phyloP scores from a whole-genome alignment of 1,140 invertebrate species.

The Danaus plexippus region DNA sequence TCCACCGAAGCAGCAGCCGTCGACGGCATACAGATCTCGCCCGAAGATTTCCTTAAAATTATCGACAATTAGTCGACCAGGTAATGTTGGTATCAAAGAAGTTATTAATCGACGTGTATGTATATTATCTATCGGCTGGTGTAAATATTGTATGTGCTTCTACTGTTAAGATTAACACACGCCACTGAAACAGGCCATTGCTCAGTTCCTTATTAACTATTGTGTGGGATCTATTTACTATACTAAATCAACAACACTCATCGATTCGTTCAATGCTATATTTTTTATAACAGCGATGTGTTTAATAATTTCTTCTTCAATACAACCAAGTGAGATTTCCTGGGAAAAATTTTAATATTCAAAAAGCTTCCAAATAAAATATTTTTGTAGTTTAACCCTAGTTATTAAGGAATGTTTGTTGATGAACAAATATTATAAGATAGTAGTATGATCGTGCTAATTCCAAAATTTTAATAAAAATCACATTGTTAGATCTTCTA shows the following conservation, averaged over 20 bases:
- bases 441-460: too few relatives aligned
- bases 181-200: slow-evolving; percentile 67
- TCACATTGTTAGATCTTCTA: too few relatives aligned
- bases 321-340: too few relatives aligned
- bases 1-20: slow-evolving; percentile 30
- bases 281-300: too few relatives aligned
- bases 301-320: too few relatives aligned
- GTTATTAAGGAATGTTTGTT: slow-evolving; percentile 1
- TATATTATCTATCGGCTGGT: slow-evolving; percentile 50
- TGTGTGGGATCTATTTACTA: too few relatives aligned
- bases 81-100: slow-evolving; percentile 28
- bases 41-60: slow-evolving; percentile 56
- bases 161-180: slow-evolving; percentile 53
- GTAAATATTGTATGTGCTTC: slow-evolving; percentile 70
- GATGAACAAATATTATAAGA: not conserved
- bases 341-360: too few relatives aligned
- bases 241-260: too few relatives aligned
- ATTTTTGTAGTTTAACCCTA: slow-evolving; percentile 1
- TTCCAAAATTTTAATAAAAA: too few relatives aligned
- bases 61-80: slow-evolving; percentile 45
- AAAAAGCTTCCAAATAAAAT: not conserved
- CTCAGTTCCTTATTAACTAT: slow-evolving; percentile 29
- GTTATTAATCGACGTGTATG: slow-evolving; percentile 53
- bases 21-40: slow-evolving; percentile 39
- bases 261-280: too few relatives aligned